These are phyloP conservation scores for Acromyrmex echinatior DNA, from an alignment of 1,140 invertebrate species.

Conservation along the genomic window DNA sequence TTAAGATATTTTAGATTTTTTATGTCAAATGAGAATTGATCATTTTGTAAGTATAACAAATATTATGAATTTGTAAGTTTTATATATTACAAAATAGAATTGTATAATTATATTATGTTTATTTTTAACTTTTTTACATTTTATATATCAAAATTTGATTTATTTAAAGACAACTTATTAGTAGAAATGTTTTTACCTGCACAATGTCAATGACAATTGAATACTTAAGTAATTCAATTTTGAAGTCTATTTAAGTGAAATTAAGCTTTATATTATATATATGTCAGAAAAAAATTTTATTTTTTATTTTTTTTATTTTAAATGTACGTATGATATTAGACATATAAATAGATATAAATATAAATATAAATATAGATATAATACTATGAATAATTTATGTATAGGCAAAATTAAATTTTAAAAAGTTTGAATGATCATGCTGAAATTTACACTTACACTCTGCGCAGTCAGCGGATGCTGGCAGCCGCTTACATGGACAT, in stretches of 20 bases:
- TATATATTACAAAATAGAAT: neutral
- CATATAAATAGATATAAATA: neutral
- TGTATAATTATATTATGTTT: neutral
- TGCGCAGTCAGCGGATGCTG: slow-evolving; percentile 41
- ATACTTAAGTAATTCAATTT: neutral
- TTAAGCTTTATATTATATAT: neutral
- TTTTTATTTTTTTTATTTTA: slow-evolving; percentile 10
- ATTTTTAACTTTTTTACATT: neutral
- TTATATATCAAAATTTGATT: neutral
- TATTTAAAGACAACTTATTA: neutral
- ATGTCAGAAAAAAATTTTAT: too few species aligned
- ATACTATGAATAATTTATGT: neutral
- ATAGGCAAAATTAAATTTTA: neutral
- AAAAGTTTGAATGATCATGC: neutral
- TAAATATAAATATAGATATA: neutral
- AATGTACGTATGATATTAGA: neutral
- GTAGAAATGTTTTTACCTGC: neutral
- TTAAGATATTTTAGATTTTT: neutral
- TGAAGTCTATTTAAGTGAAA: neutral
- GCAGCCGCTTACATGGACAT: slow-evolving; percentile 41
- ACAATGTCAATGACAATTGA: neutral
- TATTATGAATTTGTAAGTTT: neutral
- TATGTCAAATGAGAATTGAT: neutral
- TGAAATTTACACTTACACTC: slow-evolving; percentile 21
- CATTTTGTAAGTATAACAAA: neutral